A percentile compares a stretch with the other conserved stretches of the same genome.
These are phyloP conservation scores for Myotis brandtii DNA, from an alignment of 2,113 vertebrate species.

Conservation along the genomic window DNA sequence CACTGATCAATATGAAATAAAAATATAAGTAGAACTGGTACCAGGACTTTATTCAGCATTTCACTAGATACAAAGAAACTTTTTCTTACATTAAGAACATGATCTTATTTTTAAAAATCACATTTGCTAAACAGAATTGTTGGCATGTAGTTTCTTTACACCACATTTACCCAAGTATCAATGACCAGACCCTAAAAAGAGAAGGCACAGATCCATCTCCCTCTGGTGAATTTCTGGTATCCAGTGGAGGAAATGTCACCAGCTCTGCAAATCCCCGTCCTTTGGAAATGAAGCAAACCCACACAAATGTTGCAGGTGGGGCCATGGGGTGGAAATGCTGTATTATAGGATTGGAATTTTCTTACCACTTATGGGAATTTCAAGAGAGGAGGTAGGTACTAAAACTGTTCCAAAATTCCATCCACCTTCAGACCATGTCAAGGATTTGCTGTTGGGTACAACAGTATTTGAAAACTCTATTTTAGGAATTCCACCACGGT, in stretches of 20 bases:
- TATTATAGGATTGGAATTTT: background rate
- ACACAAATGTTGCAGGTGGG: conserved; percentile 58
- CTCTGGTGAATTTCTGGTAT: conserved; percentile 79
- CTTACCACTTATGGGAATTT: background rate
- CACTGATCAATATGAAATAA: conserved; percentile 55
- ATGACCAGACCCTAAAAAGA: conserved; percentile 87
- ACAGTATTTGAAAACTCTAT: background rate
- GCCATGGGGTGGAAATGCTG: conserved; percentile 51
- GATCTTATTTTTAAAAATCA: conserved; percentile 85
- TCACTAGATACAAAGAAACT: conserved; percentile 86
- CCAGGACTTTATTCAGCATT: conserved; percentile 87
- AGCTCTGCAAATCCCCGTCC: conserved; percentile 56
- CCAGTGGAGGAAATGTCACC: conserved; percentile 77
- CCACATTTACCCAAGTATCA: conserved; percentile 84
- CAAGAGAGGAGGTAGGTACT: conserved; percentile 11
- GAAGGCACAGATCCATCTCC: conserved; percentile 85
- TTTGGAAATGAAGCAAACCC: conserved; percentile 74
- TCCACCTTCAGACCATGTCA: background rate
- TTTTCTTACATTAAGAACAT: conserved; percentile 83
- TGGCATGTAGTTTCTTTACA: conserved; percentile 78
- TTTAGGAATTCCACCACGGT: background rate
- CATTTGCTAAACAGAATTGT: conserved; percentile 85
- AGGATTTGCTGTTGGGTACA: background rate
- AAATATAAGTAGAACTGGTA: conserved; percentile 72
- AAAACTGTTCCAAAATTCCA: background rate